phyloP scores from a whole-genome alignment of 92 coral and sea anemone genomes.

The Palythoa grandiflora region DNA sequence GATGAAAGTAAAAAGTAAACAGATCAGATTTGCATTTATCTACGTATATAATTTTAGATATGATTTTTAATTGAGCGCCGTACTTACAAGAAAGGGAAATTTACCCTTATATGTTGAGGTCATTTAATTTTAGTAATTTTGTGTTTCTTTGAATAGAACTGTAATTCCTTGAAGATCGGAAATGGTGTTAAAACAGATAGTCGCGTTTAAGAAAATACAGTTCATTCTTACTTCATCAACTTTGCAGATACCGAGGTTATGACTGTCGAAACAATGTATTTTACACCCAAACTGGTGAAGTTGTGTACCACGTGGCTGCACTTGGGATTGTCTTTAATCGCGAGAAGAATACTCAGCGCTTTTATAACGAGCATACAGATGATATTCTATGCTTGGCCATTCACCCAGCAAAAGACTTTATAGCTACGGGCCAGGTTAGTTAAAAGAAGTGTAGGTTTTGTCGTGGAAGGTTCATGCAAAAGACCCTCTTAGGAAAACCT shows the following conservation, averaged over 20 bases:
- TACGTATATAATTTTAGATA: too few relatives aligned
- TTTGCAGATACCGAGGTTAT: slow-evolving; percentile 92
- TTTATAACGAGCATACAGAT: slow-evolving; percentile 95
- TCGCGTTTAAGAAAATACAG: neutral
- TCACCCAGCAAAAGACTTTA: slow-evolving; percentile 91
- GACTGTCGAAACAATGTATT: slow-evolving; percentile 98
- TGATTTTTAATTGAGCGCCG: too few relatives aligned
- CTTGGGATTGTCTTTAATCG: slow-evolving; percentile 94
- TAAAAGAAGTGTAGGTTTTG: neutral
- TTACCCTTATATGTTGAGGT: too few relatives aligned
- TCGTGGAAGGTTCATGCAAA: neutral
- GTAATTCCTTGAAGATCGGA: too few relatives aligned
- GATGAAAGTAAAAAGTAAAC: too few relatives aligned
- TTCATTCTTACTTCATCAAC: neutral
- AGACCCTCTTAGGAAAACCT: too few relatives aligned
- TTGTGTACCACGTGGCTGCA: slow-evolving; percentile 98
- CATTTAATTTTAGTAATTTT: too few relatives aligned
- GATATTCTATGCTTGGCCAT: slow-evolving; percentile 93
- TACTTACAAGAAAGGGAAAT: too few relatives aligned
- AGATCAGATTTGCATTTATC: too few relatives aligned
- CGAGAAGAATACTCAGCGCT: slow-evolving; percentile 88
- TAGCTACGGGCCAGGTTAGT: slow-evolving; percentile 97
- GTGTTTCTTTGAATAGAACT: too few relatives aligned
- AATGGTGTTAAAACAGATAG: neutral
- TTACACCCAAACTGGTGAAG: slow-evolving; percentile 93